Percentiles rank a stretch among this genome's conserved stretches.
These are phyloP conservation scores for Molossus alvarezi DNA, from an alignment of 2,797 vertebrate genomes.

Conservation along the genomic window DNA sequence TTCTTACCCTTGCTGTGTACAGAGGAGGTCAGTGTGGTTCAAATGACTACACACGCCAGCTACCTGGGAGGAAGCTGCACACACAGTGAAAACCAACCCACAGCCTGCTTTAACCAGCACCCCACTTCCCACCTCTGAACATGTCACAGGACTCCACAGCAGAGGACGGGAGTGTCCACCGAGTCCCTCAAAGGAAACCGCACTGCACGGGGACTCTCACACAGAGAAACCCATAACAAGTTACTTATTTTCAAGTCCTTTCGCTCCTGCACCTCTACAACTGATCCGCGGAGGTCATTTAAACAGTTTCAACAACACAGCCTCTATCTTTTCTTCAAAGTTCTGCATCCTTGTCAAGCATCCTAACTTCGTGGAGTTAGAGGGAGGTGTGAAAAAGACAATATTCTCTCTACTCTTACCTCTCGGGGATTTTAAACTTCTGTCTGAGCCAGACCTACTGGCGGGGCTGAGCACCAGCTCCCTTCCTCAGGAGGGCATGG, in stretches of 20 bases:
- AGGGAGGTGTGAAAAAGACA: not conserved
- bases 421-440: not conserved
- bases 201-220: not conserved
- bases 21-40: conserved; percentile 80
- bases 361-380: not conserved
- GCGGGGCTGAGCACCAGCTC: not conserved
- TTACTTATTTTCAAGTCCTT: not conserved
- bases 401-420: not conserved
- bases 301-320: not conserved
- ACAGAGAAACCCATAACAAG: not conserved
- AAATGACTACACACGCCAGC: conserved; percentile 83
- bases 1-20: conserved; percentile 76
- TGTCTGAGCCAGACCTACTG: not conserved
- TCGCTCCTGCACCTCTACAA: not conserved
- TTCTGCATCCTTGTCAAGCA: not conserved
- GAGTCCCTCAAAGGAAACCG: conserved; percentile 29
- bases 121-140: conserved; percentile 57
- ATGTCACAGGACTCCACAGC: conserved; percentile 7
- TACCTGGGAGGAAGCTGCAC: conserved; percentile 80
- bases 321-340: not conserved
- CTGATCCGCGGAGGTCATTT: not conserved
- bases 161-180: not conserved
- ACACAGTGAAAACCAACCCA: conserved; percentile 79
- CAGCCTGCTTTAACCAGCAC: conserved; percentile 76
- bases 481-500: not conserved